Evolutionary conservation across 2,797 vertebrate genomes (phyloP).

Genomic region (Oryzias sinensis): DNA sequence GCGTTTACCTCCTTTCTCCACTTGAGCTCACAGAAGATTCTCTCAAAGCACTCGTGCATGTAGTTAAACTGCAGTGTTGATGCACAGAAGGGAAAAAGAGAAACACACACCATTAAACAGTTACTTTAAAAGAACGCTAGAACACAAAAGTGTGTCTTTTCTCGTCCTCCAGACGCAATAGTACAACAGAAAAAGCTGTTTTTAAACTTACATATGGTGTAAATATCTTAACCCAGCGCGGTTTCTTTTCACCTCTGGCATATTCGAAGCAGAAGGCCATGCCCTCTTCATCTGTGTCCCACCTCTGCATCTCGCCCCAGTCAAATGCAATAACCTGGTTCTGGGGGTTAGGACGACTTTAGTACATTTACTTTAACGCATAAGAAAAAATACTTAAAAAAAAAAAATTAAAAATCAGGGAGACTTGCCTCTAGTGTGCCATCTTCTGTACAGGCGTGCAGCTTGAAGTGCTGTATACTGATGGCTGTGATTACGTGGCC

Average conservation of each 20-base stretch:
- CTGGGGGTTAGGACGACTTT: constrained; percentile 61
- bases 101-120: constrained; percentile 1
- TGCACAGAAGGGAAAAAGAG: constrained; percentile 14
- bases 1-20: constrained; percentile 93
- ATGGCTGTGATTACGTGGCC: constrained; percentile 94
- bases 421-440: constrained; percentile 86
- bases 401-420: background rate
- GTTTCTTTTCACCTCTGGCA: constrained; percentile 93
- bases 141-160: background rate
- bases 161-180: background rate
- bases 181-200: background rate
- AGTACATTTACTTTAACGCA: background rate
- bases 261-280: constrained; percentile 98
- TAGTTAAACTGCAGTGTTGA: constrained; percentile 91
- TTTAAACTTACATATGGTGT: constrained; percentile 89
- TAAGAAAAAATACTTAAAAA: background rate
- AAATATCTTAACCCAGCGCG: constrained; percentile 98
- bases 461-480: constrained; percentile 93
- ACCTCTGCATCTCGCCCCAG: constrained; percentile 96
- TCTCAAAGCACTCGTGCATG: constrained; percentile 98
- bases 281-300: constrained; percentile 97
- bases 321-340: constrained; percentile 96
- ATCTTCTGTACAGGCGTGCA: constrained; percentile 94
- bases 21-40: constrained; percentile 97
- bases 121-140: background rate